Evolutionary conservation across 2,888 invertebrate species (phyloP), one percentile per base, ranked within the genome.

Genomic region (Aleiodes testaceus): DNA sequence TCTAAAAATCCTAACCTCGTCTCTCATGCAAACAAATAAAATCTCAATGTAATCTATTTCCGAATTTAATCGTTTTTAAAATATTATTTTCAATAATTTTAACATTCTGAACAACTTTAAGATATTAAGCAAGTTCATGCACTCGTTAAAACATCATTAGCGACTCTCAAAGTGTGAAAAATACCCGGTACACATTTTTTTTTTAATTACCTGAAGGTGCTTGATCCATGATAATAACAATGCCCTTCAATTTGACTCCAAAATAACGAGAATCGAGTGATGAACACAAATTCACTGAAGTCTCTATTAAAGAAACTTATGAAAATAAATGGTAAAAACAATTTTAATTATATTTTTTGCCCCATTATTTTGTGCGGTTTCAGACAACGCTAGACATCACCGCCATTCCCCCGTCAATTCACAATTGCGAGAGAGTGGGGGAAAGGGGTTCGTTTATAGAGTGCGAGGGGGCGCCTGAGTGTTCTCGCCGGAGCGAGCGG

Each of bases 121-220:
- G 3, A 26, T 16, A 30, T 65, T 50, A 26, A 7, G 18, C 9
- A 6, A 7, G 22, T 9, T 5, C 11, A n/a, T 44, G 47, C 36
- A 30, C 20, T 53, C 14, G 16, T 2, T 42, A 70, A 68, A 45
- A 69, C 68, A 50, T 36, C 18, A 14, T 42, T 42, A 44, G 22
- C 26, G 63, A 44, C 44, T 18, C 30, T n/a, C 47, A 9, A 22
- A 16, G 49, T 18, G 20, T 59, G 50, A 71, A 72, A 50, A 30
- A 26, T 47, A 72, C 9, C 45, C 49, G 61, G 61, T 59, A 26
- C 64, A 65, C 55, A 67, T 47, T 30, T 61, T 67, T 63, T 50
- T 18, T 66, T 2, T 26, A 65, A 69, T 82, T 80, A 86, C 86
- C 86, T 85, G 85, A 80, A 68, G 86, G 86, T 67, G 85, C 86